These are phyloP conservation scores for Datnioides undecimradiatus DNA, from an alignment of 2,113 vertebrate species.

Conservation along the genomic window DNA sequence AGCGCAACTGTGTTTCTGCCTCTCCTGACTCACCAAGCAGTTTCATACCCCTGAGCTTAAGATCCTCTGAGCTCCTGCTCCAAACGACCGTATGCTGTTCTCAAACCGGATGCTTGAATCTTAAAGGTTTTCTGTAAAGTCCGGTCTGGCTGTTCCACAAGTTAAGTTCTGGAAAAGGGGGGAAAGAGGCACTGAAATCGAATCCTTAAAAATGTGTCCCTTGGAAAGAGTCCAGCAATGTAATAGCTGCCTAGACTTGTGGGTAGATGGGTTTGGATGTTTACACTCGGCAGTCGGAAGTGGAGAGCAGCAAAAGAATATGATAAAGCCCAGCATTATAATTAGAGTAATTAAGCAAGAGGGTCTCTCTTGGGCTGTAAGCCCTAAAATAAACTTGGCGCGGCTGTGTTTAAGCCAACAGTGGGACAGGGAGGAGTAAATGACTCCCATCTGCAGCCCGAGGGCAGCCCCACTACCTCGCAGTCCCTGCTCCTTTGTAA, in stretches of 20 bases:
- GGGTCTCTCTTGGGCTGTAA: conserved; percentile 68
- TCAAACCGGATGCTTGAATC: not conserved
- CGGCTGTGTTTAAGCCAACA: conserved; percentile 66
- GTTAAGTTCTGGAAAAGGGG: conserved; percentile 57
- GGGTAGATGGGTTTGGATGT: conserved; percentile 76
- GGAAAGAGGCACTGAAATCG: conserved; percentile 78
- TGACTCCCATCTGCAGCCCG: conserved; percentile 79
- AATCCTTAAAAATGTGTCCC: conserved; percentile 84
- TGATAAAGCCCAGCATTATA: conserved; percentile 78
- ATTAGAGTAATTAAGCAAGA: conserved; percentile 77
- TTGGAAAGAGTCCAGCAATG: conserved; percentile 77
- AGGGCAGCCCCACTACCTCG: conserved; percentile 66
- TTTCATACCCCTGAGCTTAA: not conserved
- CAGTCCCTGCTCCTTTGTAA: conserved; percentile 75
- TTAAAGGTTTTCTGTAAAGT: not conserved
- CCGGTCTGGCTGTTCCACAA: conserved; percentile 42
- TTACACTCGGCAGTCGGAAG: conserved; percentile 78
- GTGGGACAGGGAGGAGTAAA: conserved; percentile 73
- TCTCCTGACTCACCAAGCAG: not conserved
- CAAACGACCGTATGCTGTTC: not conserved
- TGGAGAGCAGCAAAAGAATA: conserved; percentile 71
- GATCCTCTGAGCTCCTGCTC: not conserved
- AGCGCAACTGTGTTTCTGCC: conserved; percentile 2
- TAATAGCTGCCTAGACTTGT: conserved; percentile 78
- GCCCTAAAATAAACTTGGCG: conserved; percentile 76